These are phyloP conservation scores for Aradus depressus DNA, from an alignment of 2,888 invertebrate species.

Conservation along the genomic window DNA sequence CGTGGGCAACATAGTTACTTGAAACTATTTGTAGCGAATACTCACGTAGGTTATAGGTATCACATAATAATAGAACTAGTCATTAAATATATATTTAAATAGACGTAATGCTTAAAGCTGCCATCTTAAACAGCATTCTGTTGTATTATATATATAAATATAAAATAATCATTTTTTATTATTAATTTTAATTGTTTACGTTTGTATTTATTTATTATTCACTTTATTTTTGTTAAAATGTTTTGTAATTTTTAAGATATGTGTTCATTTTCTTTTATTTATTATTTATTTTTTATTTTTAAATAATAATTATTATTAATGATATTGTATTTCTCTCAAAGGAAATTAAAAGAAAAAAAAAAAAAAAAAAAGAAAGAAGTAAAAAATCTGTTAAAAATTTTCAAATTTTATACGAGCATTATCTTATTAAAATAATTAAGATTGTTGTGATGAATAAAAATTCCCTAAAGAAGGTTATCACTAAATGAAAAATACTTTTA, in stretches of 20 bases:
- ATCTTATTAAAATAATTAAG: constrained; percentile 13
- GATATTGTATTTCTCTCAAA: constrained; percentile 8
- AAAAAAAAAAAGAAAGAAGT: constrained; percentile 8
- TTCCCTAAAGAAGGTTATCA: constrained; percentile 20
- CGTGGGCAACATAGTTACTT: constrained; percentile 21
- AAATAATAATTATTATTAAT: constrained; percentile 14
- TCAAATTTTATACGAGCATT: constrained; percentile 19
- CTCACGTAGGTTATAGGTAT: constrained; percentile 20
- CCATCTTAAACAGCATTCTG: constrained; percentile 22
- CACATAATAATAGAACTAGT: constrained; percentile 24
- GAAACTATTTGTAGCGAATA: constrained; percentile 20
- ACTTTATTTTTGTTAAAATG: constrained; percentile 1
- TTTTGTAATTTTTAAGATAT: constrained; percentile 25
- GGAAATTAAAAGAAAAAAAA: constrained; percentile 1
- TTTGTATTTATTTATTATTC: constrained; percentile 9
- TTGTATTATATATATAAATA: constrained; percentile 11
- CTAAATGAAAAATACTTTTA: constrained; percentile 17
- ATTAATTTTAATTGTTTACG: constrained; percentile 4
- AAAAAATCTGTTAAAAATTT: constrained; percentile 16
- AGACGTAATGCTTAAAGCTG: constrained; percentile 28
- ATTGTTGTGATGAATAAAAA: constrained; percentile 21
- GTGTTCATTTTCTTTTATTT: constrained; percentile 22
- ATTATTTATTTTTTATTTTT: constrained; percentile 3
- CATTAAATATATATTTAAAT: constrained; percentile 21
- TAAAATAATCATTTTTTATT: constrained; percentile 5